These are phyloP conservation scores for Apodemia zela DNA, from an alignment of 2,888 invertebrate species.

Conservation along the genomic window DNA sequence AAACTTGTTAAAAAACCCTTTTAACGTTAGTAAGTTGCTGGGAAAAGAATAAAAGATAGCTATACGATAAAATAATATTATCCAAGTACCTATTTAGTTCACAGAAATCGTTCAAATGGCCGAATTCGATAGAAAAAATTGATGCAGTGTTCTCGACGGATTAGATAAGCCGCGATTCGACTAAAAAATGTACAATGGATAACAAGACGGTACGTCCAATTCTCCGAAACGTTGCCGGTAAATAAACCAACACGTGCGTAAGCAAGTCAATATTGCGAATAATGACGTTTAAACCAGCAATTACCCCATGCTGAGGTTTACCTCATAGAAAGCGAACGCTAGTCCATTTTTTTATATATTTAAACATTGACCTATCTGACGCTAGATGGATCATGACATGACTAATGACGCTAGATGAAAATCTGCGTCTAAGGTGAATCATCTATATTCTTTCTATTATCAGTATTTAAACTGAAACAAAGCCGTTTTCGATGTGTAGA, in stretches of 20 bases:
- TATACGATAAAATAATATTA: background rate
- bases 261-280: constrained; percentile 45
- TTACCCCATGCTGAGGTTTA: constrained; percentile 22
- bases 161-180: constrained; percentile 26
- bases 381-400: too few species aligned
- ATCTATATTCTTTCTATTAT: too few species aligned
- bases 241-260: constrained; percentile 49
- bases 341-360: too few species aligned
- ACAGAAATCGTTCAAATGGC: background rate
- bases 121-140: constrained; percentile 15
- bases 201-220: constrained; percentile 41
- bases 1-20: too few species aligned
- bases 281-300: constrained; percentile 38
- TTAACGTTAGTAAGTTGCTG: too few species aligned
- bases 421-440: too few species aligned
- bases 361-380: too few species aligned
- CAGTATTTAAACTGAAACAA: too few species aligned
- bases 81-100: background rate
- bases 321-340: constrained; percentile 1
- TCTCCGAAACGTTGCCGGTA: constrained; percentile 54
- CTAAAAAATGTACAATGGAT: constrained; percentile 32
- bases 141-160: constrained; percentile 18
- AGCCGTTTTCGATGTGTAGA: too few species aligned
- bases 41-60: too few species aligned
- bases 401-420: too few species aligned